Percentiles rank a stretch among this genome's conserved stretches.
Conservation (phyloP, 2,888 invertebrate species). For the Drosophila flavopinicola region DNA sequence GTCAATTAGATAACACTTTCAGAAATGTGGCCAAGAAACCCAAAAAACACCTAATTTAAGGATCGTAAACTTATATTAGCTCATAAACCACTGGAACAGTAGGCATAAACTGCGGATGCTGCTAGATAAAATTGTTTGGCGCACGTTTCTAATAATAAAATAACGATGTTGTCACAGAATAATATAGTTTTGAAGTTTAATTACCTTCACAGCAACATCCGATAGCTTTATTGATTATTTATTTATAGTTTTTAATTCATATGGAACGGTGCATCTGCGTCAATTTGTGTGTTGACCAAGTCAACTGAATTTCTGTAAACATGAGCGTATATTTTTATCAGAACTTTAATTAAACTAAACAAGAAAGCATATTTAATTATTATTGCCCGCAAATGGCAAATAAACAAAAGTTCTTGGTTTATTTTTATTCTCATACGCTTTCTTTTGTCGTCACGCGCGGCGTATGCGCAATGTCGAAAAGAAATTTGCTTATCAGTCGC, state of each 20-base stretch:
- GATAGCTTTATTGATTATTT: slow-evolving; percentile 12
- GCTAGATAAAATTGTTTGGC: slow-evolving; percentile 11
- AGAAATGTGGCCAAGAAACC: too few species aligned
- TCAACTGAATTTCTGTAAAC: slow-evolving; percentile 11
- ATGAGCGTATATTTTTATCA: slow-evolving; percentile 36
- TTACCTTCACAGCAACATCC: too few species aligned
- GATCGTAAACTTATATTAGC: slow-evolving; percentile 21
- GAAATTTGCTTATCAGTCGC: slow-evolving; percentile 44
- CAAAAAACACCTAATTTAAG: neutral
- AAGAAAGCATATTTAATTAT: slow-evolving; percentile 71
- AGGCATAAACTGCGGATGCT: slow-evolving; percentile 9
- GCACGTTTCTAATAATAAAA: neutral
- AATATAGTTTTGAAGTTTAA: too few species aligned
- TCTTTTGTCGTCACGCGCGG: slow-evolving; percentile 45
- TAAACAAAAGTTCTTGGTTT: slow-evolving; percentile 39
- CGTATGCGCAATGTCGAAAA: slow-evolving; percentile 56
- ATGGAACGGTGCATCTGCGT: slow-evolving; percentile 43
- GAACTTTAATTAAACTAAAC: slow-evolving; percentile 63
- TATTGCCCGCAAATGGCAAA: slow-evolving; percentile 34
- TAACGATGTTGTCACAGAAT: too few species aligned
- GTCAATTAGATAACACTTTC: slow-evolving; percentile 50
- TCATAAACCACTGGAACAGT: slow-evolving; percentile 9
- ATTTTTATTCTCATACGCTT: slow-evolving; percentile 23
- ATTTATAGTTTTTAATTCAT: slow-evolving; percentile 5
- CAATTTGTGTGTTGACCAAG: slow-evolving; percentile 52